Evolutionary conservation across 2,888 invertebrate genomes (phyloP).

Genomic region (Lepidochrysops patricia): DNA sequence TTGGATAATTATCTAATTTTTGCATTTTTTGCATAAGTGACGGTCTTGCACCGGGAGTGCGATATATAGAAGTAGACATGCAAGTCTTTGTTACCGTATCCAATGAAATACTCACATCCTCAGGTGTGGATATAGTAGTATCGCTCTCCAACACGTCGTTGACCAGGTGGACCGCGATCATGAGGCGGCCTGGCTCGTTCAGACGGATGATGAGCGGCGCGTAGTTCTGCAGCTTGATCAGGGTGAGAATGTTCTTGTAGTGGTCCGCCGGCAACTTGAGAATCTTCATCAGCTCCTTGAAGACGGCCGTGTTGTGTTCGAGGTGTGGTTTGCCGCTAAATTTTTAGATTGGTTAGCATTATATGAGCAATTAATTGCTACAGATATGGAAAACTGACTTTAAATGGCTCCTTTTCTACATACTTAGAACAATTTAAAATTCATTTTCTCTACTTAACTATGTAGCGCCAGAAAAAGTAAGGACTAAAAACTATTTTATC

Average conservation of each 20-base stretch:
- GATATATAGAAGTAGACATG: no score
- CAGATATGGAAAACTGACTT: no score
- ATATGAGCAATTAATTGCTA: no score
- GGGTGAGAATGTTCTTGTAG: constrained; percentile 92
- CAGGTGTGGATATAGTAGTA: constrained; percentile 88
- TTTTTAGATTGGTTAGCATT: neutral
- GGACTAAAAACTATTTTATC: no score
- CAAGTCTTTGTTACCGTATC: no score
- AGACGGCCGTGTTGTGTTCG: constrained; percentile 87
- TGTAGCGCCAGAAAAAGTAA: no score
- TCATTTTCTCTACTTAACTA: no score
- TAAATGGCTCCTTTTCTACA: no score
- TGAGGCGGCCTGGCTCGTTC: constrained; percentile 89
- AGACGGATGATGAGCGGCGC: constrained; percentile 88
- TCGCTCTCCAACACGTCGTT: constrained; percentile 93
- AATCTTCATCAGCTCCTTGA: constrained; percentile 93
- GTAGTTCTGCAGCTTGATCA: constrained; percentile 91
- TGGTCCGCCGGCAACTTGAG: constrained; percentile 96
- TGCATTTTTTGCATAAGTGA: no score
- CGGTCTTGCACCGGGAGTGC: no score
- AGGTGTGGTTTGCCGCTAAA: constrained; percentile 72
- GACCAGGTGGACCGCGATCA: constrained; percentile 90
- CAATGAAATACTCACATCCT: constrained; percentile 78
- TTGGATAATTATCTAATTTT: no score
- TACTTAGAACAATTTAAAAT: no score